Evolutionary conservation across 2,797 vertebrate species (phyloP), one percentile per base, ranked within the genome.

Genomic region (Melopsittacus undulatus): DNA sequence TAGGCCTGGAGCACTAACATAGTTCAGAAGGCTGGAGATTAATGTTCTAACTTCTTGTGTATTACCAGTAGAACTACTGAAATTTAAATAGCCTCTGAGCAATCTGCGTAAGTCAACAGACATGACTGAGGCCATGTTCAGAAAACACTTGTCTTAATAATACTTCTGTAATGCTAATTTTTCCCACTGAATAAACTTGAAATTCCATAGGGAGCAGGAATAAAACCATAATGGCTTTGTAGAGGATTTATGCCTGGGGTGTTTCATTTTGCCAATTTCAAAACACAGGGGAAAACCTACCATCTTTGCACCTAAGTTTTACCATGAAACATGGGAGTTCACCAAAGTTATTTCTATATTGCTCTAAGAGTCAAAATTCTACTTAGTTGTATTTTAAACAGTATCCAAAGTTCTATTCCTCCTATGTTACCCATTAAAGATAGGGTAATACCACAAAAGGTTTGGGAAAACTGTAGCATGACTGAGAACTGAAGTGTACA

Each of bases 71-170:
- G 38, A 75, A 82, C 38, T 85, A 83, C 8, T 87, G 23, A 68
- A 72, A 29, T 83, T 74, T 61, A 87, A 93, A 61, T 4, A 63
- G 79, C n/a, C 62, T 54, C 38, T 49, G 34, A 87, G 57, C 29
- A 92, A 78, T 46, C 27, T 59, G 38, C 48, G 69, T 32, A 87
- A 87, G 48, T 72, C 68, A 84, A 87, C 32, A 66, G 42, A 74
- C 13, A 42, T 1, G 18, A 61, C 51, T 8, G 4, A 59, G 29
- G 52, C 49, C 48, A 42, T 6, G 21, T 74, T 46, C 36, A 80
- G 52, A 83, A 85, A 83, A 87, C 18, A 56, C 7, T 32, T 40
- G 11, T 26, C 45, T 38, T 43, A 81, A 4, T 34, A 69, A 34
- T 40, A 72, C 23, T 56, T 49, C 15, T 2, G 1, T 43, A 81